Conservation (phyloP, 2,888 invertebrate genomes). For the Synergus itoensis region DNA sequence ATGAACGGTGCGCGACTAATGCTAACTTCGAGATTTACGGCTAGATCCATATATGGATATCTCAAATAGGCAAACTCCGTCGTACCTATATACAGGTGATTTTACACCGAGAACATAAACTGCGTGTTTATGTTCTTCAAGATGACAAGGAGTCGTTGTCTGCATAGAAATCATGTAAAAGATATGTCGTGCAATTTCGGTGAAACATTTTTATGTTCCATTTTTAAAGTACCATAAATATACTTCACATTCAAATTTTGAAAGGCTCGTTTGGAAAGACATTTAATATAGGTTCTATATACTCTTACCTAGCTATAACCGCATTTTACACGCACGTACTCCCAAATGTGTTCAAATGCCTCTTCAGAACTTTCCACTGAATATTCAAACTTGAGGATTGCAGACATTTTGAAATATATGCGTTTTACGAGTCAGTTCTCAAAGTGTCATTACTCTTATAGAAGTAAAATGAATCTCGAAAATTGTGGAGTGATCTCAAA, state of each 20-base stretch:
- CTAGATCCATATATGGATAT: background rate
- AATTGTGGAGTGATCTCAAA: background rate
- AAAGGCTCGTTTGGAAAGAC: too few species aligned
- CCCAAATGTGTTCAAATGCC: background rate
- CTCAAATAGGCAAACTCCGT: constrained; percentile 7
- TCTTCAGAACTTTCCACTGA: constrained; percentile 3
- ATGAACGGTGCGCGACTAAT: constrained; percentile 17
- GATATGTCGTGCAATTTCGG: too few species aligned
- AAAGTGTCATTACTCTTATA: background rate
- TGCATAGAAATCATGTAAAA: too few species aligned
- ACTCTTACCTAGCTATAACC: too few species aligned
- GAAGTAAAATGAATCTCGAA: background rate
- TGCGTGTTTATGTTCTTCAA: background rate
- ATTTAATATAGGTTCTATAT: too few species aligned
- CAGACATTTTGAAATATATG: background rate
- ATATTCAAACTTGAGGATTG: constrained; percentile 6
- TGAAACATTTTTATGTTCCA: too few species aligned
- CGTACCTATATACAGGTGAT: background rate
- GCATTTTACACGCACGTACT: background rate
- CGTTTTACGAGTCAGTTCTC: background rate
- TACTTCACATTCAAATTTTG: too few species aligned
- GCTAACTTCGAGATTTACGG: constrained; percentile 23
- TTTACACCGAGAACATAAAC: constrained; percentile 8
- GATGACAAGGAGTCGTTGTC: too few species aligned
- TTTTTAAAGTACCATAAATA: too few species aligned